phyloP scores from a whole-genome alignment of 2,888 invertebrate genomes.

The Idaea dimidiata region DNA sequence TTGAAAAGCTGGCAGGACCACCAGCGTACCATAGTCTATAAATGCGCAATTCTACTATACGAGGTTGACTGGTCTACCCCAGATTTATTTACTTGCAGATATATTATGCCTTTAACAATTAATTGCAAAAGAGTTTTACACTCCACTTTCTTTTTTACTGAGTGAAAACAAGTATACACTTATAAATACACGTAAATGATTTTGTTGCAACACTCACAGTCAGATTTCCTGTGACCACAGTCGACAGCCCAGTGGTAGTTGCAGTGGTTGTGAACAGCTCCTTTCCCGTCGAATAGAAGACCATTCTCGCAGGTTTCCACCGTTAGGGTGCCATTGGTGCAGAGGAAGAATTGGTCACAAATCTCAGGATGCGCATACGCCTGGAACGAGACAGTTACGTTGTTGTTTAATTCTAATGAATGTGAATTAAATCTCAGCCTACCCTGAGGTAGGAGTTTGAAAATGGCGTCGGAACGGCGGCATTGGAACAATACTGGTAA shows the following conservation, averaged over 20 bases:
- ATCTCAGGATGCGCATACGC: conserved; percentile 93
- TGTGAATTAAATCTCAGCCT: too few species aligned
- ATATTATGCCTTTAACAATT: too few species aligned
- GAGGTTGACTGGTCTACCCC: too few species aligned
- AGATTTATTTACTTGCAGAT: too few species aligned
- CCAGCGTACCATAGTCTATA: too few species aligned
- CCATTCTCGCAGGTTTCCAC: conserved; percentile 96
- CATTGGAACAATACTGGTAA: too few species aligned
- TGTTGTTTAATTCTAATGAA: too few species aligned
- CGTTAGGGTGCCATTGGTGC: conserved; percentile 93
- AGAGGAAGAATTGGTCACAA: conserved; percentile 94
- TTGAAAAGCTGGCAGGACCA: too few species aligned
- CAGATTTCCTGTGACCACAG: conserved; percentile 89
- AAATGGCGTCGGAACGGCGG: too few species aligned
- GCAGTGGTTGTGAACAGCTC: conserved; percentile 94
- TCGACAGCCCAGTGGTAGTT: conserved; percentile 96
- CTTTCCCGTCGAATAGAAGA: conserved; percentile 93
- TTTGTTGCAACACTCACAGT: conserved; percentile 80
- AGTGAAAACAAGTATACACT: neutral
- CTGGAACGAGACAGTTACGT: conserved; percentile 53
- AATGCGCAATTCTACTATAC: too few species aligned
- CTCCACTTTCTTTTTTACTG: neutral
- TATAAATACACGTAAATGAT: neutral
- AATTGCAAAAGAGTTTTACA: too few species aligned
- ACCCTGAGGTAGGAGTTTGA: too few species aligned